A percentile compares a stretch with the other conserved stretches of the same genome.
Evolutionary conservation across 2,888 invertebrate genomes (phyloP).

Genomic region (Geotrupes spiniger): DNA sequence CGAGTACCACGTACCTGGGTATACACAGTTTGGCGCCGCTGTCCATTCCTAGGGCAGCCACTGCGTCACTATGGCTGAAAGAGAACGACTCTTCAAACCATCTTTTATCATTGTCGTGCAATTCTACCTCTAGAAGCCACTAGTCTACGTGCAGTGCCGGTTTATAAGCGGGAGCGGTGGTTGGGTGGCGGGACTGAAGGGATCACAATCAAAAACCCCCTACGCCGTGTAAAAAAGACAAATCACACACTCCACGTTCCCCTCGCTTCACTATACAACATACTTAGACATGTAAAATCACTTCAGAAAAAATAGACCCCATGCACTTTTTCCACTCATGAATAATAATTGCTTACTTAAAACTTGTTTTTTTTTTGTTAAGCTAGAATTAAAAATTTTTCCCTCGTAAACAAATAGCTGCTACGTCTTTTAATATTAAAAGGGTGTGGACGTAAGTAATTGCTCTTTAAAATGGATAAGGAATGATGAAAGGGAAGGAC

Average conservation of each 20-base stretch:
- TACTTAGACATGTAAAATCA: conserved; percentile 9
- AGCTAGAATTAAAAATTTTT: too few relatives aligned
- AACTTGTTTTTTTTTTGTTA: too few relatives aligned
- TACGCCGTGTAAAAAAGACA: conserved; percentile 9
- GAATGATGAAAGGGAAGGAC: too few relatives aligned
- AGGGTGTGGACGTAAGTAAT: too few relatives aligned
- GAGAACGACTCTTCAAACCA: conserved; percentile 54
- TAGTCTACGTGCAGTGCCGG: conserved; percentile 33
- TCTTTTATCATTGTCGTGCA: conserved; percentile 47
- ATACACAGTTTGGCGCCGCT: conserved; percentile 53
- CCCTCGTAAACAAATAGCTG: too few relatives aligned
- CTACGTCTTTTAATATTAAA: too few relatives aligned
- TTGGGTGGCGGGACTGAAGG: conserved; percentile 10
- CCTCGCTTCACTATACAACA: conserved; percentile 2
- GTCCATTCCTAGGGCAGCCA: conserved; percentile 53
- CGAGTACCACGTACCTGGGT: conserved; percentile 54
- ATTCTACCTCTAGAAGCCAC: conserved; percentile 44
- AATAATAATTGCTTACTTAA: conserved; percentile 12
- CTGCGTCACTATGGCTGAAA: conserved; percentile 53
- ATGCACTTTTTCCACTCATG: conserved; percentile 1
- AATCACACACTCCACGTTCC: conserved; percentile 7
- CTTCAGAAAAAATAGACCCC: neutral
- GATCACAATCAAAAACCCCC: conserved; percentile 1
- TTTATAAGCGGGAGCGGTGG: conserved; percentile 19
- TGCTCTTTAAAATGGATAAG: too few relatives aligned